A percentile compares a stretch with the other conserved stretches of the same genome.
Conservation (phyloP, 2,888 invertebrate genomes). For the Drosophila tanythrix region DNA sequence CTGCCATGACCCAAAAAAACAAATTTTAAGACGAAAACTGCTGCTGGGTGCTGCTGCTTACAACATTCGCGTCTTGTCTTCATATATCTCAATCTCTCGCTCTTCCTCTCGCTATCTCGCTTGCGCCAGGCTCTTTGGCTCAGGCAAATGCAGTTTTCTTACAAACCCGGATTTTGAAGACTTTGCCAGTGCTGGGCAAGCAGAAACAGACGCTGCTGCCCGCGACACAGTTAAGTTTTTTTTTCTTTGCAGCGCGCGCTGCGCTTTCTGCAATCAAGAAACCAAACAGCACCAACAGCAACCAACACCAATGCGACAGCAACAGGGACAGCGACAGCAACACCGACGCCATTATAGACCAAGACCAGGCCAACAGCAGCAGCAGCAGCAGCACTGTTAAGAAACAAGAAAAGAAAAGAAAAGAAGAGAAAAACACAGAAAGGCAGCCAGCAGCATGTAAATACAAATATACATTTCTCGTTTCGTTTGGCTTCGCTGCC, state of each 20-base stretch:
- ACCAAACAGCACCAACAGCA: constrained; percentile 36
- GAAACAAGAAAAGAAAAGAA: constrained; percentile 25
- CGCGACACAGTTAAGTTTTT: constrained; percentile 50
- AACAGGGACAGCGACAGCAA: constrained; percentile 41
- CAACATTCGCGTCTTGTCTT: constrained; percentile 10
- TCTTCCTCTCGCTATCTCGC: constrained; percentile 18
- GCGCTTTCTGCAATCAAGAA: constrained; percentile 61
- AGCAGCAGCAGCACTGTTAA: constrained; percentile 20
- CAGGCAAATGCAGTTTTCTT: constrained; percentile 62
- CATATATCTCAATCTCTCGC: constrained; percentile 13
- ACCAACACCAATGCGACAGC: constrained; percentile 15
- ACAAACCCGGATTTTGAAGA: constrained; percentile 83
- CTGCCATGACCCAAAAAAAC: constrained; percentile 69
- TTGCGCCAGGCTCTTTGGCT: constrained; percentile 22
- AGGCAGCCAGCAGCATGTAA: constrained; percentile 43
- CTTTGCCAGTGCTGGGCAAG: constrained; percentile 80
- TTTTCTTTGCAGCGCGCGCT: constrained; percentile 4
- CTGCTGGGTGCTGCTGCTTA: constrained; percentile 34
- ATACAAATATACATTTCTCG: constrained; percentile 28
- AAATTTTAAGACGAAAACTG: constrained; percentile 54
- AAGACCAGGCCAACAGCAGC: constrained; percentile 52
- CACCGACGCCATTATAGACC: constrained; percentile 55
- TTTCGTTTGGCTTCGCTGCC: constrained; percentile 30
- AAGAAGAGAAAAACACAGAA: constrained; percentile 23
- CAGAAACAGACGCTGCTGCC: constrained; percentile 73